phyloP scores from a whole-genome alignment of 2,888 invertebrate genomes.

The Colostygia pectinataria region DNA sequence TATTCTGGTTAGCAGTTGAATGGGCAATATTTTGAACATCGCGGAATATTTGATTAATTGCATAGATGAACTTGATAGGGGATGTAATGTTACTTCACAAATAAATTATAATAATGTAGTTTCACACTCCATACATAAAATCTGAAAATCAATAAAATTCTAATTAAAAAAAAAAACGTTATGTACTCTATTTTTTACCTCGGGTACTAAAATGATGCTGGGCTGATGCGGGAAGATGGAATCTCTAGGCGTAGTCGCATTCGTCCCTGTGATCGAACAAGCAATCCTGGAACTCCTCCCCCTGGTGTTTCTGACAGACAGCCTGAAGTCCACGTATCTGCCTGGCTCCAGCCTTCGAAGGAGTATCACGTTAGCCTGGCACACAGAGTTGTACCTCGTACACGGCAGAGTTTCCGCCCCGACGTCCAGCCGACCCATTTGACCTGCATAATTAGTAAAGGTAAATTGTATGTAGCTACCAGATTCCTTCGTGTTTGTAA shows the following conservation, averaged over 20 bases:
- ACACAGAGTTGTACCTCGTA: conserved; percentile 92
- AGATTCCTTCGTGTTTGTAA: conserved; percentile 4
- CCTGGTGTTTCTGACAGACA: conserved; percentile 88
- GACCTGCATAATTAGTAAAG: conserved; percentile 60
- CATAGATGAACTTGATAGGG: not conserved
- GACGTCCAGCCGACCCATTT: conserved; percentile 89
- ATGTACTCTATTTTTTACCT: conserved; percentile 84
- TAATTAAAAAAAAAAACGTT: not conserved
- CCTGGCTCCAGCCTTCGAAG: conserved; percentile 89
- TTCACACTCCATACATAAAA: not conserved
- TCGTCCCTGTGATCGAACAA: conserved; percentile 92
- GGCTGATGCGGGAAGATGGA: conserved; percentile 92
- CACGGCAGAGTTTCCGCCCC: conserved; percentile 92
- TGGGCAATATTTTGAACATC: conserved; percentile 5
- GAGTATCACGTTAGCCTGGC: conserved; percentile 93
- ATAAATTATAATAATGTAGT: too few relatives aligned
- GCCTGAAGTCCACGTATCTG: conserved; percentile 92
- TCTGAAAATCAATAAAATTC: not conserved
- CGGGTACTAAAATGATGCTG: conserved; percentile 88
- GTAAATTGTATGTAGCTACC: conserved; percentile 15
- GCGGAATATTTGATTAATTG: not conserved
- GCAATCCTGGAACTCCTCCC: conserved; percentile 89
- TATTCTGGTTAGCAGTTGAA: conserved; percentile 8
- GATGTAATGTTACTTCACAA: too few relatives aligned
- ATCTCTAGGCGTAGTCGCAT: conserved; percentile 92